phyloP scores from a whole-genome alignment of 92 coral and sea anemone species.

The Palythoa grandiflora region DNA sequence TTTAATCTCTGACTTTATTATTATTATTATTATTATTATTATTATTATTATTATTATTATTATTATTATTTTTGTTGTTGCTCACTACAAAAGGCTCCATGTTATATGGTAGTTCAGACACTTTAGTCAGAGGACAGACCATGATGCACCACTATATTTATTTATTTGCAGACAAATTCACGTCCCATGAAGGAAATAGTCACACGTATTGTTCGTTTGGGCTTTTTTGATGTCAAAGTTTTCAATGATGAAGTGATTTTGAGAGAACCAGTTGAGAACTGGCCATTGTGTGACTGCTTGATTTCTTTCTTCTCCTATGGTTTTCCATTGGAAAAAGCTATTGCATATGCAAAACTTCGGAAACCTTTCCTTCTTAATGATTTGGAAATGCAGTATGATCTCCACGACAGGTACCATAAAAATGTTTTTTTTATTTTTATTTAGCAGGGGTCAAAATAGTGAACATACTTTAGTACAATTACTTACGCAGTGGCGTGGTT shows the following conservation, averaged over 20 bases:
- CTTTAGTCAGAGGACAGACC: too few species aligned
- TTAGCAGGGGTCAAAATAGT: too few species aligned
- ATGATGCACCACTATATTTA: neutral
- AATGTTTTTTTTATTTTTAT: too few species aligned
- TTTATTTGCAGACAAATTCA: conserved; percentile 78
- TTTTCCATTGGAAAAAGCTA: conserved; percentile 93
- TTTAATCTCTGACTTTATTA: too few species aligned
- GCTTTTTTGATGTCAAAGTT: conserved; percentile 82
- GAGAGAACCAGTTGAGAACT: conserved; percentile 82
- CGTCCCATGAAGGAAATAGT: conserved; percentile 98
- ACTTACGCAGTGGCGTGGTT: too few species aligned
- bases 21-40: too few species aligned
- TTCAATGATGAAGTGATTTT: conserved; percentile 86
- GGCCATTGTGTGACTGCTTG: conserved; percentile 96
- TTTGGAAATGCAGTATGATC: conserved; percentile 85
- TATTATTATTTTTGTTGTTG: too few species aligned
- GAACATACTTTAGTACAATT: too few species aligned
- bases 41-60: too few species aligned
- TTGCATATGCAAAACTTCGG: conserved; percentile 85
- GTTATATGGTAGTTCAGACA: too few species aligned
- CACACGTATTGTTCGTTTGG: conserved; percentile 79
- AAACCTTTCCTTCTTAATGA: conserved; percentile 94
- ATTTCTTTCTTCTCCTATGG: conserved; percentile 96
- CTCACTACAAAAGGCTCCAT: too few species aligned
- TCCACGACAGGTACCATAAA: conserved; percentile 81